Conservation (phyloP, 1,140 invertebrate genomes). For the Acromyrmex charruanus region DNA sequence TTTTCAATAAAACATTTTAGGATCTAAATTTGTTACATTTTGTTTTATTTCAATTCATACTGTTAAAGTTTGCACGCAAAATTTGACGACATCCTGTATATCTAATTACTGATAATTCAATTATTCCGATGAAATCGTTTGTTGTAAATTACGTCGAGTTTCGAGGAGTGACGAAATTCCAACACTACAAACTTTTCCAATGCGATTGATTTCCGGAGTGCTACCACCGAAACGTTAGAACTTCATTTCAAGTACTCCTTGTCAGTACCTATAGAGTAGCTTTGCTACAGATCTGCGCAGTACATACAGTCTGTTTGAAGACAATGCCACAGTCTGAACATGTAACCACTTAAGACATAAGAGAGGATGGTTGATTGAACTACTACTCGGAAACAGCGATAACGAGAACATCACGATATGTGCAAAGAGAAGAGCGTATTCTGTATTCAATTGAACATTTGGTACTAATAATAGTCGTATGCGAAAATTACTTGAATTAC, state of each 20-base stretch:
- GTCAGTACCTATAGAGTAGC: slow-evolving; percentile 26
- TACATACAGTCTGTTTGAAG: slow-evolving; percentile 42
- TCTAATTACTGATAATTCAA: slow-evolving; percentile 10
- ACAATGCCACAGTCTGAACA: slow-evolving; percentile 43
- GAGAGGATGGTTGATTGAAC: slow-evolving; percentile 46
- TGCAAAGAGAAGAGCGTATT: slow-evolving; percentile 24
- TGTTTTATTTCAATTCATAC: too few relatives aligned
- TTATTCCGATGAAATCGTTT: slow-evolving; percentile 18
- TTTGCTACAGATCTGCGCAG: slow-evolving; percentile 3
- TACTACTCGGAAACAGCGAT: slow-evolving; percentile 18
- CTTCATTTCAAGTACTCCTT: slow-evolving; percentile 54
- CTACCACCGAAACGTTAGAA: slow-evolving; percentile 38
- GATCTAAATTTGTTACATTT: too few relatives aligned
- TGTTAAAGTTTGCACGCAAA: too few relatives aligned
- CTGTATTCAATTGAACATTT: slow-evolving; percentile 29
- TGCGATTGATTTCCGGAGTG: slow-evolving; percentile 43
- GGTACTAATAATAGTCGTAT: neutral
- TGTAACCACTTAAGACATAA: slow-evolving; percentile 54
- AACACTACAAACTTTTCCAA: slow-evolving; percentile 31
- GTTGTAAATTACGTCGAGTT: slow-evolving; percentile 31
- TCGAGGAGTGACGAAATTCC: slow-evolving; percentile 39
- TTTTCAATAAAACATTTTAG: too few relatives aligned
- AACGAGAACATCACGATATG: slow-evolving; percentile 48
- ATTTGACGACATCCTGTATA: too few relatives aligned
- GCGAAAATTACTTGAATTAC: neutral